Evolutionary conservation across 2,797 vertebrate species (phyloP).

Genomic region (Ptychobarbus kaznakovi): DNA sequence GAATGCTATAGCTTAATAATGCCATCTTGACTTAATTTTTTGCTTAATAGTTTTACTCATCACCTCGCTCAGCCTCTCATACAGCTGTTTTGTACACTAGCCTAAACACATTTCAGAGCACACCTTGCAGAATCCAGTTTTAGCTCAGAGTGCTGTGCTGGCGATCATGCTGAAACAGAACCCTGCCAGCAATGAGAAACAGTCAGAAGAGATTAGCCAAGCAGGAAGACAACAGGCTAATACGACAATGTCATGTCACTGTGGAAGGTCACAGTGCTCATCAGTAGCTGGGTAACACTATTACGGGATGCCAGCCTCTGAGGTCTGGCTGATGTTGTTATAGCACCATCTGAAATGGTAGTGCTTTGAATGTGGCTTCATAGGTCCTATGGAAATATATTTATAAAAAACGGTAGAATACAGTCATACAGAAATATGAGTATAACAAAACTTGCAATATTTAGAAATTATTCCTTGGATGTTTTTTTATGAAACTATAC

Average conservation of each 20-base stretch:
- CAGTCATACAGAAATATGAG: not conserved
- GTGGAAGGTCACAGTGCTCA: constrained; percentile 52
- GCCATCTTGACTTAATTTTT: not conserved
- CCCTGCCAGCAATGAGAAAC: constrained; percentile 51
- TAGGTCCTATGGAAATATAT: not conserved
- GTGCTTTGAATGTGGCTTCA: not conserved
- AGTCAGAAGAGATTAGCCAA: constrained; percentile 60
- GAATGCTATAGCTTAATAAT: not conserved
- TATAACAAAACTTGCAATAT: not conserved
- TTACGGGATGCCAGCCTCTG: constrained; percentile 53
- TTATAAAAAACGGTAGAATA: not conserved
- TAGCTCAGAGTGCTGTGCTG: constrained; percentile 40
- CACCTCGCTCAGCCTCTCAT: constrained; percentile 16
- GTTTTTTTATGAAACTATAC: not conserved
- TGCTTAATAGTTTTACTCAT: constrained; percentile 7
- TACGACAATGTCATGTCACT: constrained; percentile 61
- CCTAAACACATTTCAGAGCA: constrained; percentile 33
- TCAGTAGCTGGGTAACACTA: constrained; percentile 49
- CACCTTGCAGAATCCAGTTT: constrained; percentile 40
- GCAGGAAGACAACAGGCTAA: constrained; percentile 54
- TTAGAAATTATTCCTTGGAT: not conserved
- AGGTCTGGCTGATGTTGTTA: constrained; percentile 36
- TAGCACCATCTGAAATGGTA: constrained; percentile 16
- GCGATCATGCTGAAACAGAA: constrained; percentile 48
- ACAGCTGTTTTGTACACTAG: constrained; percentile 2